Base-by-base conservation (phyloP, 2,888 invertebrate species). In the Copidosoma aretas region DNA sequence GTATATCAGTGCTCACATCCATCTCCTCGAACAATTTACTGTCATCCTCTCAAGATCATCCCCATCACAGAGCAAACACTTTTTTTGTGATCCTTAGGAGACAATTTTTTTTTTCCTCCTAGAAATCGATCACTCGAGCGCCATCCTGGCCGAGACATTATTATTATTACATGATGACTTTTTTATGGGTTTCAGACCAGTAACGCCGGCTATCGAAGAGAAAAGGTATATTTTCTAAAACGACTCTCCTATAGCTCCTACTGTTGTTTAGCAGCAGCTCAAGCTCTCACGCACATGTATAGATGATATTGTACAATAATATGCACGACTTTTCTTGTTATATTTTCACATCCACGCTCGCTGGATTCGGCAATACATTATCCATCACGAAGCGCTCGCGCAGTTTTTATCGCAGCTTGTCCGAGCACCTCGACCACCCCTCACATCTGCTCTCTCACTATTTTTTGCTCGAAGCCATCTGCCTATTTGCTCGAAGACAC, bases 161-260 rank as follows among this genome's bases (percentile, higher is more conserved):
- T 32, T 32, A 61, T 66, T 66, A 66, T 64, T 70, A 68, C 62
- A 72, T 70, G 21, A 72, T 72, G 57, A 72, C 54, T 72, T 70
- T 72, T 72, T 72, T 72, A 70, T 72, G 70, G 70, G 74, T 77
- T 77, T 77, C 77, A 77, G 77, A 77, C 77, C 77, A 74, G 77
- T 75, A 72, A 77, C 77, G 68, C 77, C 77, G 73, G 77, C 77
- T 75, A 76, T 75, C 75, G 77, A 77, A 75, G 77, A 77, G 73
- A 76, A 74, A 76, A 77, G 77, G 77, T 77, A 77, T 65, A 74
- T 74, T n/a, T n/a, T 74, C 19, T 59, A 63, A 70, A 53, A 59
- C 15, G 25, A 64, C 58, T 68, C 58, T 68, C 21, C 67, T 10
- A 32, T 51, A 12, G 25, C 49, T n/a, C n/a, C n/a, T n/a, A n/a